phyloP scores from a whole-genome alignment of 1,140 invertebrate species.

The Ganaspis sp. region DNA sequence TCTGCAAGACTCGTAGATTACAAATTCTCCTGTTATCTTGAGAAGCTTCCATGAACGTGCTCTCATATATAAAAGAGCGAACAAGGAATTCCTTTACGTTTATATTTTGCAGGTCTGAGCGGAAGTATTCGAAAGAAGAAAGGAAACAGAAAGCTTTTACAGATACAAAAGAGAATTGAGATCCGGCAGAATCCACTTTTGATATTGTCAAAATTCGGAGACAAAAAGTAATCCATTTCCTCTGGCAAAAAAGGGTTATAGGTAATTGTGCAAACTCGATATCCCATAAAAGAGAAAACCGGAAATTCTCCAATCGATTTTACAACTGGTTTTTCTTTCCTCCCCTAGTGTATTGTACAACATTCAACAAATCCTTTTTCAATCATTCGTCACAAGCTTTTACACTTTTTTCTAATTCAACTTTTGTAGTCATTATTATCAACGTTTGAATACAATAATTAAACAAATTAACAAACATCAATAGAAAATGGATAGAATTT shows the following conservation, averaged over 20 bases:
- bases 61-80: neutral
- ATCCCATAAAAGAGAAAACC: neutral
- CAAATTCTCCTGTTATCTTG: neutral
- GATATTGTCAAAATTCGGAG: neutral
- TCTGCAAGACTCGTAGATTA: neutral
- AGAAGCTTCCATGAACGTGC: neutral
- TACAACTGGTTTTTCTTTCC: no score
- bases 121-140: neutral
- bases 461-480: no score
- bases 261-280: neutral
- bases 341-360: no score
- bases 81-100: neutral
- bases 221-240: neutral
- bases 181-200: neutral
- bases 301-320: neutral
- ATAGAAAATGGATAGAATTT: no score
- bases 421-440: no score
- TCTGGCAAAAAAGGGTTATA: neutral
- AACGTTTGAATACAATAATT: no score
- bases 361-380: neutral
- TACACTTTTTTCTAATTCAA: no score
- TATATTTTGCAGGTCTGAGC: neutral
- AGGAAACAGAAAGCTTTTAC: neutral
- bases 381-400: no score
- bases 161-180: neutral